phyloP scores from a whole-genome alignment of 37 sponge, comb jelly and placozoan species.

The Chondrosia reniformis region DNA sequence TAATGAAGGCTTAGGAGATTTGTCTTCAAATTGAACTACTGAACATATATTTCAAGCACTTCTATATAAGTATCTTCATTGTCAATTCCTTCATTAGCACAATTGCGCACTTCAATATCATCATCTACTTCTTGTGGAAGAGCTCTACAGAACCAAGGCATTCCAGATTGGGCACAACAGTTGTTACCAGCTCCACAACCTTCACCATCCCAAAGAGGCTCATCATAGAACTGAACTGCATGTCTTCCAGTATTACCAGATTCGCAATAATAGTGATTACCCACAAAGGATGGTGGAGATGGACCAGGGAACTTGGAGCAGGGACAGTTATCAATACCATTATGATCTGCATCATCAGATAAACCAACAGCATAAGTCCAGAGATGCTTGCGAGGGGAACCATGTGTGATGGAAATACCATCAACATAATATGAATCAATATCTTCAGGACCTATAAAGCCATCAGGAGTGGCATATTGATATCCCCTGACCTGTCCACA shows the following conservation, averaged over 20 bases:
- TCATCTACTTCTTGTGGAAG: neutral
- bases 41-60: neutral
- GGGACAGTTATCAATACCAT: neutral
- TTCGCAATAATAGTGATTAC: conserved; percentile 16
- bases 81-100: neutral
- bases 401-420: conserved; percentile 37
- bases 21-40: too few relatives aligned
- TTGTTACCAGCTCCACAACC: conserved; percentile 4
- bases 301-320: neutral
- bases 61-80: conserved; percentile 16
- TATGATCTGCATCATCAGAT: neutral
- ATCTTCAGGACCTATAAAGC: too few relatives aligned
- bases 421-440: conserved; percentile 16
- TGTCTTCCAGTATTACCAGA: neutral
- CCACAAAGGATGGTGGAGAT: conserved; percentile 13
- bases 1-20: too few relatives aligned
- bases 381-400: conserved; percentile 31
- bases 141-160: conserved; percentile 15
- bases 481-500: too few relatives aligned
- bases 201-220: conserved; percentile 9
- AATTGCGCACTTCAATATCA: conserved; percentile 10
- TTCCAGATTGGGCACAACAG: conserved; percentile 21
- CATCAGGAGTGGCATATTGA: too few relatives aligned
- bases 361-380: conserved; percentile 37
- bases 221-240: neutral